Conservation (phyloP, 2,888 invertebrate species). For the Homarus gammarus region DNA sequence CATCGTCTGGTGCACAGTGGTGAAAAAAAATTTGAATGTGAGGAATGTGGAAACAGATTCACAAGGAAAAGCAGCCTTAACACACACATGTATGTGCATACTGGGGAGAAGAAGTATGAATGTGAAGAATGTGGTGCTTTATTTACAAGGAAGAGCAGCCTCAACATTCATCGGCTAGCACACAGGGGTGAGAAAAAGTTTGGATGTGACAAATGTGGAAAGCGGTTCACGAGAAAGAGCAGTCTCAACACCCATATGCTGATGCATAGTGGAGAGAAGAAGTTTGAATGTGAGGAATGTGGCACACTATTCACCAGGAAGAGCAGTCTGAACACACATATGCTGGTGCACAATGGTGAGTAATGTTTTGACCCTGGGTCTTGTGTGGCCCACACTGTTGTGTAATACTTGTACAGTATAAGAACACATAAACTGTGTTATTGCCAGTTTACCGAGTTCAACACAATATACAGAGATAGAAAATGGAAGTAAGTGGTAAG, state of each 20-base stretch:
- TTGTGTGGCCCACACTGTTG: too few species aligned
- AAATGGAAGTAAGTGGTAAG: too few species aligned
- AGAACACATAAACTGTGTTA: too few species aligned
- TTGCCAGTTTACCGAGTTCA: too few species aligned
- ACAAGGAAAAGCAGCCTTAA: slow-evolving; percentile 34
- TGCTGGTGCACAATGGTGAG: slow-evolving; percentile 45
- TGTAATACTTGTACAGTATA: too few species aligned
- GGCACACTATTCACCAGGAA: slow-evolving; percentile 33
- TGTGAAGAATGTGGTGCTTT: slow-evolving; percentile 29
- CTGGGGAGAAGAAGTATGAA: slow-evolving; percentile 48
- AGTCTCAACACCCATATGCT: slow-evolving; percentile 47
- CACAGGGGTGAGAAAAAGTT: slow-evolving; percentile 42
- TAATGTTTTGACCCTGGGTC: neutral
- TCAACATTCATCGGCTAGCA: slow-evolving; percentile 33
- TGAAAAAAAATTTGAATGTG: slow-evolving; percentile 34
- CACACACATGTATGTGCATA: slow-evolving; percentile 38
- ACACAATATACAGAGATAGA: too few species aligned
- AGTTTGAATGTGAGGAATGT: slow-evolving; percentile 43
- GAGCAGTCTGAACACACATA: slow-evolving; percentile 49
- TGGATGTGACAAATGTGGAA: slow-evolving; percentile 39
- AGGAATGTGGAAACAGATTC: slow-evolving; percentile 38
- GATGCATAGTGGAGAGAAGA: slow-evolving; percentile 44
- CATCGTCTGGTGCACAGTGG: slow-evolving; percentile 46
- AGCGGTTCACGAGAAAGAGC: slow-evolving; percentile 31
- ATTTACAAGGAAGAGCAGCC: slow-evolving; percentile 36